A percentile compares a stretch with the other conserved stretches of the same genome.
Evolutionary conservation across 2,113 vertebrate genomes (phyloP).

Genomic region (Elgaria multicarinata): DNA sequence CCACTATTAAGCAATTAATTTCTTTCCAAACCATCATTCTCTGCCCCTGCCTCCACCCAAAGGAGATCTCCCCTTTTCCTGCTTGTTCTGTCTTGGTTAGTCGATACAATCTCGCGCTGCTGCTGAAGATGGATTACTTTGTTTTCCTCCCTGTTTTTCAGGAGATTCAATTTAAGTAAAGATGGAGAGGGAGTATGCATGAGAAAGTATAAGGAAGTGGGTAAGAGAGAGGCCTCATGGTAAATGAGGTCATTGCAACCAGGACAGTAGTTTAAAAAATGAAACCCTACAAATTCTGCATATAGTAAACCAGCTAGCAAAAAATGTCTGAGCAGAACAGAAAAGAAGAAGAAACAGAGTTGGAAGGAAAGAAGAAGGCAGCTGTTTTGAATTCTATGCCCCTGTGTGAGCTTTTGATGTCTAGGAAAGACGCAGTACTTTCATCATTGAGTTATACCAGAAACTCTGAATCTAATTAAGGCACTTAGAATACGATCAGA

Average conservation of each 20-base stretch:
- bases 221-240: background rate
- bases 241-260: slow-evolving; percentile 29
- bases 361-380: background rate
- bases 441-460: background rate
- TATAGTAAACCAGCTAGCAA: background rate
- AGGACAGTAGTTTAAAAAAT: slow-evolving; percentile 21
- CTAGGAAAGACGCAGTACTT: slow-evolving; percentile 5
- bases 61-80: background rate
- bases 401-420: slow-evolving; percentile 22
- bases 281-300: background rate
- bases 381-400: background rate
- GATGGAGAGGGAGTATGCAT: background rate
- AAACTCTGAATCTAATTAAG: slow-evolving; percentile 33
- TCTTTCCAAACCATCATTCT: background rate
- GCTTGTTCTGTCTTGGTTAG: background rate
- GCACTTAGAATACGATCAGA: slow-evolving; percentile 63
- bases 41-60: background rate
- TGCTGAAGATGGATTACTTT: slow-evolving; percentile 56
- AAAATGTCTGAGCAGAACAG: background rate
- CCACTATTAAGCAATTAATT: background rate
- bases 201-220: background rate
- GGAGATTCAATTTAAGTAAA: slow-evolving; percentile 27
- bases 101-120: background rate
- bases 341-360: background rate
- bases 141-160: slow-evolving; percentile 42